A percentile compares a stretch with the other conserved stretches of the same genome.
These are phyloP conservation scores for Trichopria drosophilae DNA, from an alignment of 2,888 invertebrate genomes.

Conservation along the genomic window DNA sequence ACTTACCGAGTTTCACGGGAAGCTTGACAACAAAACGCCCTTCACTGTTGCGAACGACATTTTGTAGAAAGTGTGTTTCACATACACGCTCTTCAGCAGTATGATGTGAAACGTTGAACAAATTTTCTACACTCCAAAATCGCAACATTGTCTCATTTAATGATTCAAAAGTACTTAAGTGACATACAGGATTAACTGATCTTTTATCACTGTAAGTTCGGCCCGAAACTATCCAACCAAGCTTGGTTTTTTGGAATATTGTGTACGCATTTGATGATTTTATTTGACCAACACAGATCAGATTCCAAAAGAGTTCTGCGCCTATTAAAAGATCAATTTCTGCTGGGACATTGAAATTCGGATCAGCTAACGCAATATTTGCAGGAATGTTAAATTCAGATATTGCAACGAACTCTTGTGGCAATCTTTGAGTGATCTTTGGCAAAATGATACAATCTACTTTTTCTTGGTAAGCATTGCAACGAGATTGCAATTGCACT, in stretches of 20 bases:
- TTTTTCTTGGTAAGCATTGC: background rate
- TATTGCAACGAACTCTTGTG: background rate
- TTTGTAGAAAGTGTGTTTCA: slow-evolving; percentile 31
- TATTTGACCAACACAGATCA: slow-evolving; percentile 15
- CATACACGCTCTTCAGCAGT: slow-evolving; percentile 29
- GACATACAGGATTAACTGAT: too few relatives aligned
- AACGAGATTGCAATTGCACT: background rate
- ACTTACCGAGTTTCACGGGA: slow-evolving; percentile 13
- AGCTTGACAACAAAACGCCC: slow-evolving; percentile 30
- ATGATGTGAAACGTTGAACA: too few relatives aligned
- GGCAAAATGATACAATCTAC: background rate
- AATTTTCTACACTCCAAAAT: slow-evolving; percentile 38
- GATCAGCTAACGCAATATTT: background rate
- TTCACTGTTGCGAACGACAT: slow-evolving; percentile 14
- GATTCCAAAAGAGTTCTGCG: slow-evolving; percentile 11
- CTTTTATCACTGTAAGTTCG: too few relatives aligned
- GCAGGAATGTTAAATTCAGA: background rate
- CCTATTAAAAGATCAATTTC: slow-evolving; percentile 8
- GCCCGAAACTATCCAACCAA: slow-evolving; percentile 20
- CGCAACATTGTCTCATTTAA: slow-evolving; percentile 13
- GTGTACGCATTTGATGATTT: background rate
- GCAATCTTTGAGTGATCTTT: background rate
- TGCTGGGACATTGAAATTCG: too few relatives aligned
- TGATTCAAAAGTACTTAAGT: too few relatives aligned
- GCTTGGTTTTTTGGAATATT: slow-evolving; percentile 12